A percentile compares a stretch with the other conserved stretches of the same genome.
Conservation (phyloP, 1,140 invertebrate genomes). For the Calliphora vicina region DNA sequence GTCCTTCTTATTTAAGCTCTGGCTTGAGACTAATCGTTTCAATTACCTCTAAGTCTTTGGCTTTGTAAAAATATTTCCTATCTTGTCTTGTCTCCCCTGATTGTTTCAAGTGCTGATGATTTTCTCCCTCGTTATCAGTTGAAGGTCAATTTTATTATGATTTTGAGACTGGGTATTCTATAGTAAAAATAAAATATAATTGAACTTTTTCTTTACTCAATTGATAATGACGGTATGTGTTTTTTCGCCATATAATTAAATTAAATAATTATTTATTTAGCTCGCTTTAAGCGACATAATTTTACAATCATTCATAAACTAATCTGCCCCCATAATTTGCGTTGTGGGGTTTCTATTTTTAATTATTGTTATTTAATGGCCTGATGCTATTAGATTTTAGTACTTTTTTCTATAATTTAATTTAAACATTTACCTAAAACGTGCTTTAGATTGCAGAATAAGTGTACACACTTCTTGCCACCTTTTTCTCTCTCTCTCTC, state of each 20-base stretch:
- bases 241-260: neutral
- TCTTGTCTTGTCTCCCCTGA: neutral
- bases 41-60: neutral
- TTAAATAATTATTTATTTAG: neutral
- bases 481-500: neutral
- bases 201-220: neutral
- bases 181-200: neutral
- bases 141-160: slow-evolving; percentile 12
- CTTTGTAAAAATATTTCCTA: neutral
- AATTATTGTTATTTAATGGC: neutral
- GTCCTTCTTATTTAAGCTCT: neutral
- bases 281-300: neutral
- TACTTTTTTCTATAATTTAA: neutral
- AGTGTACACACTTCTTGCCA: neutral
- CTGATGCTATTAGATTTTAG: neutral
- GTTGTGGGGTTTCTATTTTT: neutral
- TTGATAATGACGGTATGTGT: neutral
- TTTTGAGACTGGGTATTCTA: neutral
- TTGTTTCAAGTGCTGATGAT: neutral
- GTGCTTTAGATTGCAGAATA: neutral
- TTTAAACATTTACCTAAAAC: neutral
- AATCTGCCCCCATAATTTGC: neutral
- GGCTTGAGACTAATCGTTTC: neutral
- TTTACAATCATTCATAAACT: neutral
- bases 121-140: neutral